Conservation (phyloP, 2,113 vertebrate species). For the Gymnogyps californianus region DNA sequence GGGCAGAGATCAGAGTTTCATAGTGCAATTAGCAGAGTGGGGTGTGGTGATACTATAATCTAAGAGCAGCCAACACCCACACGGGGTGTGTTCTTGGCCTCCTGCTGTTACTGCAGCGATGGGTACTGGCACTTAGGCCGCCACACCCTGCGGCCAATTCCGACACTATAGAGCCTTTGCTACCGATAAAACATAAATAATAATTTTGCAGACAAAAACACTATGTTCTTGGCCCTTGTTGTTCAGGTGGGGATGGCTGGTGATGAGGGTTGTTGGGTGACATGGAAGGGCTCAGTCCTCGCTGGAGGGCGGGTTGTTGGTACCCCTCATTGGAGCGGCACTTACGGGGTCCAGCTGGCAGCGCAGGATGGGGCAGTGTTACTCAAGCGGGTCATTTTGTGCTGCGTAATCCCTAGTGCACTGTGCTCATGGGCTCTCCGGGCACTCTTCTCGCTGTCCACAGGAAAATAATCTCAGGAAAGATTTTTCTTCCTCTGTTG, state of each 20-base stretch:
- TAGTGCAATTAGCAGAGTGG: neutral
- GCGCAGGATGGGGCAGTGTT: neutral
- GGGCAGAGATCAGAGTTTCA: neutral
- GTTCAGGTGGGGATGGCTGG: neutral
- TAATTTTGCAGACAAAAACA: neutral
- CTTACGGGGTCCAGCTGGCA: neutral
- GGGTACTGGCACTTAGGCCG: neutral
- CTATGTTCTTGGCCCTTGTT: neutral
- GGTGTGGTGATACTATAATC: constrained; percentile 36
- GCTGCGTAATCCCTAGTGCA: neutral
- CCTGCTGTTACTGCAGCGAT: neutral
- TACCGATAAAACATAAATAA: neutral
- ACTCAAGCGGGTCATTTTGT: neutral
- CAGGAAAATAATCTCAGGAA: neutral
- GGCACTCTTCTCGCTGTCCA: neutral
- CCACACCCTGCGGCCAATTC: neutral
- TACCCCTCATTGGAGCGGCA: neutral
- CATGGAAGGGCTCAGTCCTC: neutral
- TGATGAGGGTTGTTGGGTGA: neutral
- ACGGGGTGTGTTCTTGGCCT: neutral
- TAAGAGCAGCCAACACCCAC: constrained; percentile 21
- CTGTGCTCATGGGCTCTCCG: neutral
- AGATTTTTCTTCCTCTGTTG: neutral
- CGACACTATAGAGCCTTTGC: neutral
- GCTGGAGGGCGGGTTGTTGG: neutral